These are phyloP conservation scores for Micrastur ruficollis DNA, from an alignment of 2,797 vertebrate genomes.

Conservation along the genomic window DNA sequence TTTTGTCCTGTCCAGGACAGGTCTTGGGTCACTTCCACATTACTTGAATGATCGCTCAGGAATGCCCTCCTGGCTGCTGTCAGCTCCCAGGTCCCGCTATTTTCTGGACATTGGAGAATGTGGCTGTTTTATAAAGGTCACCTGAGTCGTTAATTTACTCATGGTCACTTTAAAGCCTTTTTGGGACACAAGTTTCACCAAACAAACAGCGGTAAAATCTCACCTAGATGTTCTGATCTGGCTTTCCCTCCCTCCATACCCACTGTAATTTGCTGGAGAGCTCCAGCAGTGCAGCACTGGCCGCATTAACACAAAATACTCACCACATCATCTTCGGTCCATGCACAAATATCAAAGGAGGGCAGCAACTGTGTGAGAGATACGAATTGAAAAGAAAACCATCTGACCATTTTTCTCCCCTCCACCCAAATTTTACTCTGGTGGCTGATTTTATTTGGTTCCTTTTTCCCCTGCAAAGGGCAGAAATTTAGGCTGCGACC, in stretches of 20 bases:
- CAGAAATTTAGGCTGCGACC: neutral
- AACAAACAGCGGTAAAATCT: neutral
- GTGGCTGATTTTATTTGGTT: neutral
- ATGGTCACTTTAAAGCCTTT: neutral
- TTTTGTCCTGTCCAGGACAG: neutral
- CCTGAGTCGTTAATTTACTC: neutral
- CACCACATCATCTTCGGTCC: constrained; percentile 98
- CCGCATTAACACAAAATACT: constrained; percentile 66
- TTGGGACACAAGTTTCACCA: neutral
- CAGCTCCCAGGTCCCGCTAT: neutral
- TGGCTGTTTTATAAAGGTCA: neutral
- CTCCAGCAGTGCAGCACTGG: neutral
- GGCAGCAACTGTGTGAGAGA: constrained; percentile 89
- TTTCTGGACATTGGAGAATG: neutral
- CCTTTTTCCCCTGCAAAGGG: neutral
- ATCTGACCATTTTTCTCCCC: neutral
- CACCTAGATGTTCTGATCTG: neutral
- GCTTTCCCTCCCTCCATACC: neutral
- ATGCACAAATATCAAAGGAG: constrained; percentile 90
- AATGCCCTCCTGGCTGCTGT: neutral
- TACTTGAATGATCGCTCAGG: neutral
- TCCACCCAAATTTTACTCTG: neutral
- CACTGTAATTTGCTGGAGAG: neutral
- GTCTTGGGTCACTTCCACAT: neutral
- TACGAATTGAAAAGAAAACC: constrained; percentile 65